Base-by-base conservation (phyloP, 2,113 vertebrate species). In the Anguilla japonica region DNA sequence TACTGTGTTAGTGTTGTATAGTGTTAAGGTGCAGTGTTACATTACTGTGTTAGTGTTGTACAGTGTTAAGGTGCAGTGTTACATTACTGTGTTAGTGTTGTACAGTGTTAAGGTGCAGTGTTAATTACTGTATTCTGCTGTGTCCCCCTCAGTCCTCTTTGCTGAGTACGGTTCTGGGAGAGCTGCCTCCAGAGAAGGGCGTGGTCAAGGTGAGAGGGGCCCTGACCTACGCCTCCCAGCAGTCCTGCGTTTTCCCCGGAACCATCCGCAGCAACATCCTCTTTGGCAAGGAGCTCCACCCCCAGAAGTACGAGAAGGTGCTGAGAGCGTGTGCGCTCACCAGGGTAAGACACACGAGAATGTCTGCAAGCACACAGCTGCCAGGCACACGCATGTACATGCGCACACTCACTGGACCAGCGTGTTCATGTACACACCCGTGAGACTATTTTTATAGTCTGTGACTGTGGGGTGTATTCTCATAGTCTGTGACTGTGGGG, bases 261-360 rank as follows among this genome's bases (percentile, higher is more conserved):
- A 99, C 98, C 0, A 95, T 99, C 82, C 96, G 97, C 84, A 98
- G 97, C 92, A 99, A 99, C 91, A 99, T 99, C 91, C 94, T 99
- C n/a, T 99, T 99, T 91, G 98, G 98, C 86, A 98, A 97, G 88
- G 95, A 95, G 85, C 96, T 98, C 40, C 93, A 97, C 88, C 95
- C 93, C 78, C 95, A 97, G 90, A 97, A 96, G 84, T 99, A 99
- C 0, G 96, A 99, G 67, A 94, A 92, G 87, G 97, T 99, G 41
- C 92, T 99, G 78, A 95, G 94, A 94, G 98, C 95, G 41, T 99
- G 98, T 80, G 97, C 98, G 81, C 96, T 99, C 87, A 97, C 96
- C 93, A 98, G 97, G 95, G 98, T 99, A 91, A 91, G 90, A 22
- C 15, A 34, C 8, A 34, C 5, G 34, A 1, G 6, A 11, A 26